These are phyloP conservation scores for Abramis brama DNA, from an alignment of 2,113 vertebrate species.

Conservation along the genomic window DNA sequence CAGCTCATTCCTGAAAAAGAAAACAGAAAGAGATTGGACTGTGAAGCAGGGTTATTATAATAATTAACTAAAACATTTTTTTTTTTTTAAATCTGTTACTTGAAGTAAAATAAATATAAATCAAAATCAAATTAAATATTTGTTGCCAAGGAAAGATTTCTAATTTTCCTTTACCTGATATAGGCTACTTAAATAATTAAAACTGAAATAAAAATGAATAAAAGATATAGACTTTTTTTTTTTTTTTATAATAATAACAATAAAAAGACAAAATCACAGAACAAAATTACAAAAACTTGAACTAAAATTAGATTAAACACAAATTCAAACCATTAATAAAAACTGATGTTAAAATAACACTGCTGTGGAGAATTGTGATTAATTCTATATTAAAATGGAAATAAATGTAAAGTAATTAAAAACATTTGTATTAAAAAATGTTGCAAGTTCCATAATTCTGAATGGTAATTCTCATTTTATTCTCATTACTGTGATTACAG, in stretches of 20 bases:
- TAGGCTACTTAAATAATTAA: no score
- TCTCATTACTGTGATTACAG: neutral
- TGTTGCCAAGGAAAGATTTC: no score
- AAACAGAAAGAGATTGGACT: neutral
- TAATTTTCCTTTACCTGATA: no score
- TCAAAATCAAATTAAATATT: no score
- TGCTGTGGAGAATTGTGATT: neutral
- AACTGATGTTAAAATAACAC: neutral
- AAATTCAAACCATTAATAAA: neutral
- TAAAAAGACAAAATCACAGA: neutral
- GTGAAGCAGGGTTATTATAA: neutral
- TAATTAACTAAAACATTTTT: neutral
- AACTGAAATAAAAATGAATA: no score
- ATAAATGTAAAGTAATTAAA: neutral
- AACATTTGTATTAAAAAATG: no score
- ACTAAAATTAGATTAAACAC: neutral
- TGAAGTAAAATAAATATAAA: no score
- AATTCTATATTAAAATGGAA: neutral
- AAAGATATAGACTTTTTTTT: neutral
- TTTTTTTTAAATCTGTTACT: no score
- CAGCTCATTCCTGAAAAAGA: constrained; percentile 78
- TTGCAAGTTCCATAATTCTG: neutral
- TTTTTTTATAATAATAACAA: no score
- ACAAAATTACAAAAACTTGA: neutral
- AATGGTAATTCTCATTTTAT: neutral